phyloP scores from a whole-genome alignment of 2,888 invertebrate genomes.

The Trissoscelio sp. region DNA sequence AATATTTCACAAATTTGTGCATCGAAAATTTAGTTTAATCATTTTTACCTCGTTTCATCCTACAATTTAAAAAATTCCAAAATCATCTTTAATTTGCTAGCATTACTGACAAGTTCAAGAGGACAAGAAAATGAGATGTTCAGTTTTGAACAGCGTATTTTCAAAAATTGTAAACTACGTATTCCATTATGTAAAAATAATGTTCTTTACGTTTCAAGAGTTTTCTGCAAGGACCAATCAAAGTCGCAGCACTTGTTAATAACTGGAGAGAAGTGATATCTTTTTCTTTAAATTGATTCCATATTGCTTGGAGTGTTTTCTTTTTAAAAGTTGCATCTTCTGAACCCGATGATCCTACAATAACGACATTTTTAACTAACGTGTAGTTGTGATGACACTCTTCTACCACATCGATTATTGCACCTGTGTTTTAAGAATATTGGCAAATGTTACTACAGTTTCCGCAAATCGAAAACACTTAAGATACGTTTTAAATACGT shows the following conservation, averaged over 20 bases:
- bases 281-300: not conserved
- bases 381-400: not conserved
- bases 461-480: not conserved
- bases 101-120: no score
- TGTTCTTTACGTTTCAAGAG: not conserved
- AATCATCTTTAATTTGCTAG: no score
- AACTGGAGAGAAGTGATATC: not conserved
- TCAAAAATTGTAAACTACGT: no score
- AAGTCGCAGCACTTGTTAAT: not conserved
- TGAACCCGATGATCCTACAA: no score
- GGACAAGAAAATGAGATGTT: no score
- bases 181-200: no score
- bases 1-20: no score
- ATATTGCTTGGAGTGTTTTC: not conserved
- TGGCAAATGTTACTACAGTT: not conserved
- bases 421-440: not conserved
- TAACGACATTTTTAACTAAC: not conserved
- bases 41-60: no score
- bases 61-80: no score
- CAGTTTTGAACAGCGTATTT: no score
- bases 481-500: not conserved
- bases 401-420: not conserved
- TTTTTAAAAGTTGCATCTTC: not conserved
- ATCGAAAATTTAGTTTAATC: no score
- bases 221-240: slow-evolving; percentile 3